Evolutionary conservation across 2,113 vertebrate species (phyloP), one percentile per base, ranked within the genome.

Genomic region (Colius striatus): DNA sequence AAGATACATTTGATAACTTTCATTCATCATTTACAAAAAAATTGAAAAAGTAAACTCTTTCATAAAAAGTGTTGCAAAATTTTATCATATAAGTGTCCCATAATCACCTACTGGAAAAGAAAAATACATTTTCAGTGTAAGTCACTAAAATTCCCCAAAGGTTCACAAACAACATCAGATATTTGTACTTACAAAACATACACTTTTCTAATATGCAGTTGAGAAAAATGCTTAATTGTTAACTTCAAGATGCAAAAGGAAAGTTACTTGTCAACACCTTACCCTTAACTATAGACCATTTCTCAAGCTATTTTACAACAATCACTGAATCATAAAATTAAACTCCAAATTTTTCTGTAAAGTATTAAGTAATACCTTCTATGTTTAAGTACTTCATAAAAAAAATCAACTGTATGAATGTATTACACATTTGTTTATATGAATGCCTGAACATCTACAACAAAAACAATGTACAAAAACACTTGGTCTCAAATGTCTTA

Each of bases 341-440:
- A 55, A 53, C 47, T 3, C 0, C 6, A 25, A 61, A 11, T 53
- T 54, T 32, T 79, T 29, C 1, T 21, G 6, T 68, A n/a, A n/a
- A n/a, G n/a, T n/a, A n/a, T 43, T 65, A 79, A 67, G 27, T n/a
- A 85, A 58, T 12, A 36, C 5, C 14, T 87, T 86, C 43, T 66
- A 16, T 76, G 26, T 75, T 87, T 55, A 63, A 62, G 73, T 43
- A 78, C 18, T 41, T 58, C 3, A 63, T 32, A 68, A 84, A 79
- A 79, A 9, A 81, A 72, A 84, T 62, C 26, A 72, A 50, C 13
- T 32, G 6, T 9, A 43, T 72, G 13, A 73, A 63, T 75, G 43
- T 17, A 48, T 47, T 60, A 82, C 5, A 73, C 2, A 27, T 27
- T 67, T 85, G 11, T 85, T 91, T 48, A 67, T 22, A 79, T 15